These are phyloP conservation scores for Notolabrus celidotus DNA, from an alignment of 2,797 vertebrate genomes.

Conservation along the genomic window DNA sequence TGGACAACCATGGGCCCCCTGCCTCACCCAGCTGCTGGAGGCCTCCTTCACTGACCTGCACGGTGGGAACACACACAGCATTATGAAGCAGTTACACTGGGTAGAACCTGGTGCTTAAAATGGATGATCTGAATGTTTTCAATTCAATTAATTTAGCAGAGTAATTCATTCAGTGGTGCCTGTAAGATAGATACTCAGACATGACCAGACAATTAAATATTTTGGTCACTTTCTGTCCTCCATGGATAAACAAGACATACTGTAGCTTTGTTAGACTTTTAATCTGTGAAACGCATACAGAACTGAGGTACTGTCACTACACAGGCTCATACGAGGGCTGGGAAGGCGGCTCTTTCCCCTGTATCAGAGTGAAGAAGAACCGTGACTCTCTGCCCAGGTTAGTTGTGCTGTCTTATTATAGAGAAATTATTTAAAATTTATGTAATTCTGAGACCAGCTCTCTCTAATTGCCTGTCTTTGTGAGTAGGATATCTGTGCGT, in stretches of 20 bases:
- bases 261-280: not conserved
- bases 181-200: not conserved
- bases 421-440: not conserved
- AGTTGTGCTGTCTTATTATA: conserved; percentile 18
- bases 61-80: conserved; percentile 73
- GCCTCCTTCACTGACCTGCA: conserved; percentile 90
- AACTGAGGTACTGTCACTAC: conserved; percentile 28
- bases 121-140: not conserved
- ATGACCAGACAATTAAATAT: not conserved
- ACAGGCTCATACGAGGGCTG: conserved; percentile 90
- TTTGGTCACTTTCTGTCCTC: not conserved
- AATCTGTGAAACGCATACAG: not conserved
- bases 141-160: not conserved
- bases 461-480: not conserved
- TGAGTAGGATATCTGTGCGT: conserved; percentile 86
- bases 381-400: conserved; percentile 83
- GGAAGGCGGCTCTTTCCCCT: conserved; percentile 88
- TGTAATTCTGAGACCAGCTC: not conserved
- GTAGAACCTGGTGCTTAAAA: not conserved
- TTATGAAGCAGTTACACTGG: not conserved
- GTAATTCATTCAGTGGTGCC: not conserved
- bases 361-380: conserved; percentile 89
- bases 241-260: not conserved
- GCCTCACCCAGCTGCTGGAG: conserved; percentile 87
- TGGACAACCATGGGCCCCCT: conserved; percentile 63